These are phyloP conservation scores for Pipistrellus pipistrellus DNA, from an alignment of 2,797 vertebrate species.

Conservation along the genomic window DNA sequence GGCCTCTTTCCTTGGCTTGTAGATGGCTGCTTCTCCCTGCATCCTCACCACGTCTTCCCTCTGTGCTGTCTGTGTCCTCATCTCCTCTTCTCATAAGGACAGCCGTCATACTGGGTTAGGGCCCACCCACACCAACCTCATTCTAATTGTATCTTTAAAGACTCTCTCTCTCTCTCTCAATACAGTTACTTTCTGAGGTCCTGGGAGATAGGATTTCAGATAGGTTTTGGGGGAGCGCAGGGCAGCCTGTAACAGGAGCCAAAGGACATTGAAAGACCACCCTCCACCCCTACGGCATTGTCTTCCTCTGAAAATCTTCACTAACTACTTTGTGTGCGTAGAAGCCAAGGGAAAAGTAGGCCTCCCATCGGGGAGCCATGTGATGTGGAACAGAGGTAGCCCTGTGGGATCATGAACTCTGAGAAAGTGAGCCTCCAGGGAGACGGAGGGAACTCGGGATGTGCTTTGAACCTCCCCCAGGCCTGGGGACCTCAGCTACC, in stretches of 20 bases:
- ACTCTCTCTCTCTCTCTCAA: not conserved
- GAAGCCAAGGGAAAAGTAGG: not conserved
- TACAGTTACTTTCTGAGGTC: not conserved
- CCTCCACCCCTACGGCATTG: not conserved
- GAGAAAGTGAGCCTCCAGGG: conserved; percentile 27
- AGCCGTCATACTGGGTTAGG: not conserved
- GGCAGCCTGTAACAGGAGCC: not conserved
- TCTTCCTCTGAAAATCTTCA: conserved; percentile 24
- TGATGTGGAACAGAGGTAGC: not conserved
- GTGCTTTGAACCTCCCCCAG: not conserved
- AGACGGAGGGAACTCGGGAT: not conserved
- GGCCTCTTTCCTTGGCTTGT: not conserved
- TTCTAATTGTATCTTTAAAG: not conserved
- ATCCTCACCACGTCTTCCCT: not conserved
- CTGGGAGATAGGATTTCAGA: not conserved
- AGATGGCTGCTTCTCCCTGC: not conserved
- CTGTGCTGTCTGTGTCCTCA: not conserved
- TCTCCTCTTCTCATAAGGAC: not conserved
- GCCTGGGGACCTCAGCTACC: not conserved
- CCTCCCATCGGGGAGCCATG: not conserved
- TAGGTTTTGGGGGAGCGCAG: not conserved
- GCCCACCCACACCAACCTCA: not conserved
- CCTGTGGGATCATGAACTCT: not conserved
- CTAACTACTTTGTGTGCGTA: not conserved
- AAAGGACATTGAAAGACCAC: not conserved